These are phyloP conservation scores for Cantharis rustica DNA, from an alignment of 2,888 invertebrate species.

Conservation along the genomic window DNA sequence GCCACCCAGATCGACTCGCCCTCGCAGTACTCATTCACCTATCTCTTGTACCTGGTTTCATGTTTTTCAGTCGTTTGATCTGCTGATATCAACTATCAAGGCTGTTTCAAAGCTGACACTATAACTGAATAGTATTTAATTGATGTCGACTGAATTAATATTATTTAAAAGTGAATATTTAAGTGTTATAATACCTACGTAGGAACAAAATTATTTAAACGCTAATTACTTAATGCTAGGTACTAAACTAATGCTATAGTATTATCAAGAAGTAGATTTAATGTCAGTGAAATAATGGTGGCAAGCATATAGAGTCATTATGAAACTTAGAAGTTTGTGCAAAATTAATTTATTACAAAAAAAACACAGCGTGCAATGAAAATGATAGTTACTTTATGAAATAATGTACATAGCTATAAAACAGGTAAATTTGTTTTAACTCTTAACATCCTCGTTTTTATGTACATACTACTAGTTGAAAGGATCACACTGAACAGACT, in stretches of 20 bases:
- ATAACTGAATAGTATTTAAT: conserved; percentile 31
- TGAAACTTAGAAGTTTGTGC: neutral
- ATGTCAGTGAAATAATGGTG: neutral
- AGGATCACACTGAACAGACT: too few relatives aligned
- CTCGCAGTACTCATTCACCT: conserved; percentile 21
- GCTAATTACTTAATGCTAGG: neutral
- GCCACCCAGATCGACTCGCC: conserved; percentile 32
- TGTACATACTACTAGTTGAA: too few relatives aligned
- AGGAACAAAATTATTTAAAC: neutral
- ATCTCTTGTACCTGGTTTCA: conserved; percentile 25
- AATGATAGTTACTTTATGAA: neutral
- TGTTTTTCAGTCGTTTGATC: conserved; percentile 31
- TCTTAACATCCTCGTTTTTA: too few relatives aligned
- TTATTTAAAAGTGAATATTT: neutral
- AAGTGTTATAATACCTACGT: neutral
- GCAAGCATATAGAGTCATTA: neutral
- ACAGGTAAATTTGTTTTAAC: neutral
- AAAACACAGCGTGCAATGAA: neutral
- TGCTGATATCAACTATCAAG: conserved; percentile 28
- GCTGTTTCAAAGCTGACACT: conserved; percentile 27
- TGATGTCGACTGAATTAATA: conserved; percentile 23
- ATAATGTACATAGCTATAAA: neutral
- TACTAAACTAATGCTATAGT: neutral
- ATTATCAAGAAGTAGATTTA: neutral
- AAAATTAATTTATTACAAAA: neutral